Conservation (phyloP, 2,113 vertebrate genomes). For the Willisornis vidua region DNA sequence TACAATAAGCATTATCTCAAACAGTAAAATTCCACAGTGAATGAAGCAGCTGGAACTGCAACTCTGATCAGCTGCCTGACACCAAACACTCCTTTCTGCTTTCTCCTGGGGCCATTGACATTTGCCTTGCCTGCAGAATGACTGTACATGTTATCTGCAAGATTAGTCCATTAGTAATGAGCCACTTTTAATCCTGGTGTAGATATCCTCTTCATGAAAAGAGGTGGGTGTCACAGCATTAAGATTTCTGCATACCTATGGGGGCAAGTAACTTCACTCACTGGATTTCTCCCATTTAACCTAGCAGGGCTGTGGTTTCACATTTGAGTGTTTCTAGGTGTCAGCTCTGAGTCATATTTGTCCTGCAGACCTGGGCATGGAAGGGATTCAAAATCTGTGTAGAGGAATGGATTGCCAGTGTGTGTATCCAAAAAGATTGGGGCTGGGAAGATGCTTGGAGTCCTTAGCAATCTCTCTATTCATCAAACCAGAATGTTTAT, state of each 20-base stretch:
- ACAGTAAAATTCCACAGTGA: not conserved
- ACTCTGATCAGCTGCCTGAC: not conserved
- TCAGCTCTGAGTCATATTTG: not conserved
- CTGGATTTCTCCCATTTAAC: constrained; percentile 5
- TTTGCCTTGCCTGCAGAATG: constrained; percentile 17
- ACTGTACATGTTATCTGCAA: constrained; percentile 22
- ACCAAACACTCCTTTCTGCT: not conserved
- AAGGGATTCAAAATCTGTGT: not conserved
- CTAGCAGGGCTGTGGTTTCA: not conserved
- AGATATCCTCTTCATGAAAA: not conserved
- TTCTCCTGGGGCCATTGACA: not conserved
- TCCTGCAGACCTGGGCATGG: not conserved
- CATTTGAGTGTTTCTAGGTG: not conserved
- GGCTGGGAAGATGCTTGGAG: not conserved
- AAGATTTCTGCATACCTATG: not conserved
- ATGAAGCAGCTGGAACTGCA: not conserved
- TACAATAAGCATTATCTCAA: not conserved
- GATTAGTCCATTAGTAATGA: not conserved
- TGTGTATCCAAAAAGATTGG: not conserved
- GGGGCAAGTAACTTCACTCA: not conserved
- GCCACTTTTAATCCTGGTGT: not conserved
- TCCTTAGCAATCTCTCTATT: not conserved
- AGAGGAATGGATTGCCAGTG: not conserved
- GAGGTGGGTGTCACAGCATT: not conserved
- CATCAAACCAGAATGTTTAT: not conserved